Base-by-base conservation (phyloP, 1,140 invertebrate species). In the Drosophila santomea region DNA sequence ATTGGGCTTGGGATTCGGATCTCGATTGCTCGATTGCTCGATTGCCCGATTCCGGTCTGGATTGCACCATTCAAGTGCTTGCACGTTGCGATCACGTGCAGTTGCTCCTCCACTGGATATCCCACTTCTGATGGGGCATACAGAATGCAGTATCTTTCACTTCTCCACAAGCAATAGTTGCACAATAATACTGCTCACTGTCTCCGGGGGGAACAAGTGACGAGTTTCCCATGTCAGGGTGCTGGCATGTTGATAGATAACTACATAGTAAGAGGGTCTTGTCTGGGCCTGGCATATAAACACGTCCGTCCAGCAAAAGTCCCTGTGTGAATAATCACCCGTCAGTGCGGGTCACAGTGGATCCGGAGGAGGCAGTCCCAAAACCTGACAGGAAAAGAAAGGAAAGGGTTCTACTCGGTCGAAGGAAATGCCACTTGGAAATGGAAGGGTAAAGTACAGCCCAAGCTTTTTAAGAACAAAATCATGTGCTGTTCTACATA, bases 191-290 rank as follows among this genome's bases (percentile, higher is more conserved):
- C 35, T 39, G 17, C 15, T 35, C 43, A 17, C 32, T 38, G 25
- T 41, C 45, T 36, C n/a, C 36, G 43, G 58, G 20, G 20, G 48
- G 41, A 48, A 59, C 83, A 86, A 79, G 67, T 83, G 83, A 83
- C 61, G 64, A 51, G 72, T 54, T 86, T 86, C 83, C 83, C 83
- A 86, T 88, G 83, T 88, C 80, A 78, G 81, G 23, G 39, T 50
- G 39, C 38, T 74, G 67, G 55, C 75, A 78, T 55, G 55, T 58
- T 59, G 60, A 67, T 69, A 63, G 66, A 77, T 75, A 84, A 82
- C 64, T 66, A 36, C 41, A 50, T 51, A 36, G 62, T 28, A 62
- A 17, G 41, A 35, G 56, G 67, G 75, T 59, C 62, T 59, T 75
- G 59, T 68, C 60, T 63, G 69, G 59, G 59, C 64, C 60, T 63